Evolutionary conservation across 1,140 invertebrate species (phyloP), one percentile per base, ranked within the genome.

Genomic region (Lethrus apterus): DNA sequence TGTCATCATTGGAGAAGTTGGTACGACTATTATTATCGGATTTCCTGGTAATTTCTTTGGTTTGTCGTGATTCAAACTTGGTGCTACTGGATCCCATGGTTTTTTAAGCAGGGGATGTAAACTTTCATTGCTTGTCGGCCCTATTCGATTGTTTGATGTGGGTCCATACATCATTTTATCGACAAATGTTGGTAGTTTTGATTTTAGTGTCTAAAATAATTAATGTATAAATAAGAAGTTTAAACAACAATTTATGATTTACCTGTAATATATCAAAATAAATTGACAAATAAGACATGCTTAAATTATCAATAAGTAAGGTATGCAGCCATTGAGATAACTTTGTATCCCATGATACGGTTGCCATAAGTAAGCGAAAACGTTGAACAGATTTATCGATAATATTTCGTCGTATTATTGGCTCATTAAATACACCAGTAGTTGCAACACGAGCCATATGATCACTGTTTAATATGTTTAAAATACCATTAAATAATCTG

Each of bases 321-420:
- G 71, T 67, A 60, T 93, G 88, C 23, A 93, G 64, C 89, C 89
- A 93, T 50, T 88, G 83, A 2, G 77, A 74, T 9, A 87, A 62
- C 33, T 78, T 77, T 5, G 73, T 60, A 53, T 90, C 81, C 86
- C 86, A 86, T 4, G 68, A 65, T 8, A 81, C 70, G 3, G 74
- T 73, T 1, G 80, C 77, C 42, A 89, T 62, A n/a, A 77, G 71
- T 45, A 79, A 75, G 14, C 85, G 68, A 44, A 89, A 69, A 40
- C 80, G 70, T 48, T 77, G 71, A 1, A 83, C 77, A 1, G 85
- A 78, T 45, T 81, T 83, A 57, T 90, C 85, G 5, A 88, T 68
- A 4, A 78, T 72, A 1, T 78, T 73, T 30, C 84, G 68, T 32
- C 85, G 70, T 48, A 79, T 69, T 5, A 90, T 70, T 2, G 84